A percentile compares a stretch with the other conserved stretches of the same genome.
phyloP scores from a whole-genome alignment of 2,113 vertebrate species.

The Fulica atra region DNA sequence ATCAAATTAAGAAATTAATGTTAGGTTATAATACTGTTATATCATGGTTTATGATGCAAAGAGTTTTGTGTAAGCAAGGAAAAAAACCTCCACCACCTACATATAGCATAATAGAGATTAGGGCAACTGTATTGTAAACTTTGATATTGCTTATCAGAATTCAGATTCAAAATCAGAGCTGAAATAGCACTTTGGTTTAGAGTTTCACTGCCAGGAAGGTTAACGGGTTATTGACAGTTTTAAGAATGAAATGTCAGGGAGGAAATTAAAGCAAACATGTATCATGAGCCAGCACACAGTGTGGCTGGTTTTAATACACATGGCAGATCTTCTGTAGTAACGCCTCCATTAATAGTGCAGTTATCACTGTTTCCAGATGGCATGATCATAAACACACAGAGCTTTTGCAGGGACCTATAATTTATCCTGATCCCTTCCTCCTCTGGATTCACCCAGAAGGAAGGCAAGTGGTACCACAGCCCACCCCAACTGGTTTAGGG shows the following conservation, averaged over 20 bases:
- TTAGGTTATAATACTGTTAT: neutral
- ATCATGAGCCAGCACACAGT: constrained; percentile 25
- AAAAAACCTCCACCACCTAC: neutral
- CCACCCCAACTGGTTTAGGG: neutral
- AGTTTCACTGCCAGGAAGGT: constrained; percentile 7
- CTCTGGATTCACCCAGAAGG: constrained; percentile 25
- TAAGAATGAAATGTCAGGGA: constrained; percentile 26
- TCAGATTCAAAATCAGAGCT: neutral
- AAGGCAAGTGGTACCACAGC: constrained; percentile 30
- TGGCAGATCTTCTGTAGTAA: constrained; percentile 33
- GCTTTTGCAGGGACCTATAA: constrained; percentile 29
- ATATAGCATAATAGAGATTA: neutral
- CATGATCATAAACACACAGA: neutral
- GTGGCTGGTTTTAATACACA: constrained; percentile 58
- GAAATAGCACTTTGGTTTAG: neutral
- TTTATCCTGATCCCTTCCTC: constrained; percentile 52
- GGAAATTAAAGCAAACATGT: constrained; percentile 42
- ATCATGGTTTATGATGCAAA: neutral
- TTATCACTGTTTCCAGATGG: constrained; percentile 61
- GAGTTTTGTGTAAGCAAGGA: neutral
- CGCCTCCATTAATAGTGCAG: constrained; percentile 19
- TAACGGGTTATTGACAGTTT: constrained; percentile 56
- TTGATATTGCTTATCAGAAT: neutral
- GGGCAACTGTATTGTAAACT: neutral
- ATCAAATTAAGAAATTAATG: neutral